Evolutionary conservation across 1,140 invertebrate species (phyloP).

Genomic region (Drosophila lacteicornis): DNA sequence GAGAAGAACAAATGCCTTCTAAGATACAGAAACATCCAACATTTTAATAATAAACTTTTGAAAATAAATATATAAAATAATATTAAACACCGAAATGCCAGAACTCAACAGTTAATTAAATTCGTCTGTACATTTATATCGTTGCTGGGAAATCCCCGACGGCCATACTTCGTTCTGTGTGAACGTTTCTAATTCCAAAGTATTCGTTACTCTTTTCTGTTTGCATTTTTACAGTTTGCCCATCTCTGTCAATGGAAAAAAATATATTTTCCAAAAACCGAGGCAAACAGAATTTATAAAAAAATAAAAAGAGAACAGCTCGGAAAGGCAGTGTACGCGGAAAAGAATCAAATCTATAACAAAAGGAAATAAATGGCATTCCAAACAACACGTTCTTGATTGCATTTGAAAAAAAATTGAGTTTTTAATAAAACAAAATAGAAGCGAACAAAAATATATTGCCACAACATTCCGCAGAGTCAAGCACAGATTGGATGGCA

Average conservation of each 20-base stretch:
- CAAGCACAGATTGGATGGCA: not conserved
- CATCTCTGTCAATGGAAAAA: slow-evolving; percentile 62
- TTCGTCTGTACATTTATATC: slow-evolving; percentile 42
- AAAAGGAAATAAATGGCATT: slow-evolving; percentile 32
- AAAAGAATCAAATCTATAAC: slow-evolving; percentile 53
- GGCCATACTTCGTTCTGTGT: not conserved
- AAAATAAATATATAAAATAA: slow-evolving; percentile 2
- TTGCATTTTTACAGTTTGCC: slow-evolving; percentile 27
- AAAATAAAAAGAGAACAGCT: slow-evolving; percentile 24
- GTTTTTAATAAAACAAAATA: slow-evolving; percentile 23
- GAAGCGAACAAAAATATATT: slow-evolving; percentile 16
- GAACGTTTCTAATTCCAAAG: slow-evolving; percentile 34
- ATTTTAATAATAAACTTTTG: not conserved
- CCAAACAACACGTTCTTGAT: slow-evolving; percentile 51
- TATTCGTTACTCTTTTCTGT: slow-evolving; percentile 24
- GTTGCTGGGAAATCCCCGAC: slow-evolving; percentile 1
- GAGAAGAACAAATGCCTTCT: too few relatives aligned
- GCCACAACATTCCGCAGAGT: slow-evolving; percentile 18
- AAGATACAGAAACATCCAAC: too few relatives aligned
- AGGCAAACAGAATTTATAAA: slow-evolving; percentile 13
- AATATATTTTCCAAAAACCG: slow-evolving; percentile 26
- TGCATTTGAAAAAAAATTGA: slow-evolving; percentile 46
- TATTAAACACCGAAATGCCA: not conserved
- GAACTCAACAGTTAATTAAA: slow-evolving; percentile 60
- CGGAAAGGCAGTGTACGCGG: slow-evolving; percentile 31